These are phyloP conservation scores for Pipistrellus nathusii DNA, from an alignment of 2,797 vertebrate genomes.

Conservation along the genomic window DNA sequence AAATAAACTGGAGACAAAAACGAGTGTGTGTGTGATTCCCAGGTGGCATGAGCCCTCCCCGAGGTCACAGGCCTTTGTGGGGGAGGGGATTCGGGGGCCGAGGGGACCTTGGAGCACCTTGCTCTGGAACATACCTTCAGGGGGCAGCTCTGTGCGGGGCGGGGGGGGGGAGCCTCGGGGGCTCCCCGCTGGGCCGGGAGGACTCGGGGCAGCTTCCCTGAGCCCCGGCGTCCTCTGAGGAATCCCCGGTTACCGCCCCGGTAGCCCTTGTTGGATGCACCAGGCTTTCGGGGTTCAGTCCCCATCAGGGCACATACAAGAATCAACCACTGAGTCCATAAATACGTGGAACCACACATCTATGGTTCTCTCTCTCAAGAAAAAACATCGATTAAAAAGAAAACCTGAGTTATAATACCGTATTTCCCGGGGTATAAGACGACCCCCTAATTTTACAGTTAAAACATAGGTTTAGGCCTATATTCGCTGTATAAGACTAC, in stretches of 20 bases:
- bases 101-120: not conserved
- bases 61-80: not conserved
- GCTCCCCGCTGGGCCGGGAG: not conserved
- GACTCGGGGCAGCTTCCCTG: not conserved
- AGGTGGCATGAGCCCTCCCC: not conserved
- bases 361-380: not conserved
- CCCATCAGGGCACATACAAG: not conserved
- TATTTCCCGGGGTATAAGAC: no score
- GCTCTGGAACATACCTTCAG: not conserved
- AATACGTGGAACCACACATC: not conserved
- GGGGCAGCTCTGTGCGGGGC: not conserved
- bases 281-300: not conserved
- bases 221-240: not conserved
- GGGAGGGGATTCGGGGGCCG: not conserved
- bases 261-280: not conserved
- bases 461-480: no score
- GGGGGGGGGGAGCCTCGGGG: not conserved
- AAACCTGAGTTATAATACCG: no score
- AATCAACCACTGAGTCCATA: not conserved
- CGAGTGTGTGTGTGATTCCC: conserved; percentile 77
- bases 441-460: no score
- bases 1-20: conserved; percentile 86
- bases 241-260: not conserved
- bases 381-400: no score
- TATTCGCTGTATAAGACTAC: no score